A percentile compares a stretch with the other conserved stretches of the same genome.
Conservation (phyloP, 2,113 vertebrate genomes). For the Myiozetetes cayanensis region DNA sequence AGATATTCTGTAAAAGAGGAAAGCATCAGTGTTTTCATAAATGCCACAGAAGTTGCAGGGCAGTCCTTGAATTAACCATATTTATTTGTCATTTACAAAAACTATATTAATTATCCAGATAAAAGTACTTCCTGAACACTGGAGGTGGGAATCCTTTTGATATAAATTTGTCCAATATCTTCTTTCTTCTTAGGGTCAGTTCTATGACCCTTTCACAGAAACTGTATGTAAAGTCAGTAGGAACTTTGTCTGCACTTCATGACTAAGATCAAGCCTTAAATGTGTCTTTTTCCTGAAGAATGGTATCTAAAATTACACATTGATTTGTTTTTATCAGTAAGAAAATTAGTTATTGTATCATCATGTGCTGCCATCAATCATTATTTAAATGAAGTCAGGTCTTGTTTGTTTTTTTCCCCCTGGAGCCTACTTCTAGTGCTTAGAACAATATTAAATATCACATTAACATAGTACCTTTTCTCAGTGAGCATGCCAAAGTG, state of each 20-base stretch:
- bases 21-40: neutral
- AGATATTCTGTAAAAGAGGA: neutral
- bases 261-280: neutral
- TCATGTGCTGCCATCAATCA: neutral
- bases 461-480: neutral
- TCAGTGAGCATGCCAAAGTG: neutral
- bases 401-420: neutral
- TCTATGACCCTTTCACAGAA: neutral
- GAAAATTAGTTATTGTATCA: neutral
- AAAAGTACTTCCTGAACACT: neutral
- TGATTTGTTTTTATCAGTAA: neutral
- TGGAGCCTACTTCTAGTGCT: neutral
- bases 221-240: neutral
- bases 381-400: neutral
- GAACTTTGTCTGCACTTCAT: neutral
- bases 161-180: neutral
- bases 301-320: neutral
- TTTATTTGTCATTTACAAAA: neutral
- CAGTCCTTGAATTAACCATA: neutral
- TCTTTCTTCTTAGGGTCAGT: neutral
- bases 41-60: neutral
- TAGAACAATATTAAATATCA: neutral
- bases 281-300: neutral
- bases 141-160: neutral
- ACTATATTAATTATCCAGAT: neutral